These are phyloP conservation scores for Amitus sp. DNA, from an alignment of 2,888 invertebrate species.

Conservation along the genomic window DNA sequence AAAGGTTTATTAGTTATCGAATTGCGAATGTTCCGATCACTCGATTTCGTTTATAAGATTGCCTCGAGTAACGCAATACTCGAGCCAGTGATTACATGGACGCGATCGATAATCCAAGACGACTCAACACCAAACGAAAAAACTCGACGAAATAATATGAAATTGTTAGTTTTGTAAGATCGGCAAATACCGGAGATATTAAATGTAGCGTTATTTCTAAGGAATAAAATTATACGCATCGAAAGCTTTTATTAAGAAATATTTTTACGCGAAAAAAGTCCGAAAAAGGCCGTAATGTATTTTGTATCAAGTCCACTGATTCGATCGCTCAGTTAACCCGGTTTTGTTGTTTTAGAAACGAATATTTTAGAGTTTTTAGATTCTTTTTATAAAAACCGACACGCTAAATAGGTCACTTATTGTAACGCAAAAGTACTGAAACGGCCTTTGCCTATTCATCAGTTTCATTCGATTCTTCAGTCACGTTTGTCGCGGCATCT, in stretches of 20 bases:
- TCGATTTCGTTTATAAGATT: neutral
- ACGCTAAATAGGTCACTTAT: neutral
- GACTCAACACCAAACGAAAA: constrained; percentile 2
- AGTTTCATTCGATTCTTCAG: constrained; percentile 33
- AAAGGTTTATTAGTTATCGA: neutral
- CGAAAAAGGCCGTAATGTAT: too few relatives aligned
- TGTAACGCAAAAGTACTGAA: constrained; percentile 16
- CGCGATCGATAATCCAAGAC: neutral
- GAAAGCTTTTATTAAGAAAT: too few relatives aligned
- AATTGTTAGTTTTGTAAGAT: neutral
- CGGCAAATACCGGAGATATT: too few relatives aligned
- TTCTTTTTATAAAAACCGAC: neutral
- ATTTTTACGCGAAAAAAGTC: too few relatives aligned
- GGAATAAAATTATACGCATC: too few relatives aligned
- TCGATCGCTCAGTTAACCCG: too few relatives aligned
- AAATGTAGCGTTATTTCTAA: too few relatives aligned
- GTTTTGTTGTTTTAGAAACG: too few relatives aligned
- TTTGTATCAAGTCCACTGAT: too few relatives aligned
- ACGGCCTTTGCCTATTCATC: constrained; percentile 35
- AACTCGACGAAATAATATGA: neutral
- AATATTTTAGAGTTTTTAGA: neutral
- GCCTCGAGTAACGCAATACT: neutral
- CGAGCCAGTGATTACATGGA: neutral
- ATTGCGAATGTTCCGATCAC: constrained; percentile 1
- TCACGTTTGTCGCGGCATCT: constrained; percentile 26